Base-by-base conservation (phyloP, 2,113 vertebrate genomes). In the Catharus minimus region DNA sequence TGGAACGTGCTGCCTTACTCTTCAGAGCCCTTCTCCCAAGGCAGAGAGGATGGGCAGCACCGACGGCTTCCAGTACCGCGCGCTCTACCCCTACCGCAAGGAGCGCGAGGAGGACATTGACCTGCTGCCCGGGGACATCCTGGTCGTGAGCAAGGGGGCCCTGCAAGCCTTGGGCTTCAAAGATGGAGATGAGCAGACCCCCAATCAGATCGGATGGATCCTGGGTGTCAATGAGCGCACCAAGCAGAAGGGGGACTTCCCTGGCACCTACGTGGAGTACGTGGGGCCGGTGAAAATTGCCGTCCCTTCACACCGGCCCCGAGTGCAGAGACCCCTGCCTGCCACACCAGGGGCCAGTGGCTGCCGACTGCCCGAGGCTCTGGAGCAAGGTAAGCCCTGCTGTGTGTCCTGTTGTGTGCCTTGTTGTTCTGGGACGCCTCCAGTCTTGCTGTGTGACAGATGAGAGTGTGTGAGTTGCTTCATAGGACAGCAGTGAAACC, bases 51-150 rank as follows among this genome's bases (percentile, higher is more conserved):
- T 98, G 98, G 97, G 96, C 23, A 97, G 97, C 39, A 72, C 97
- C 1, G 98, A 99, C 33, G 98, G 98, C 56, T 99, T 99, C 96
- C 98, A 99, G 92, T 99, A 99, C 95, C 97, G 98, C 0, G 98
- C 98, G 2, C 97, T 99, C 78, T 99, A 99, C 92, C 90, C 95
- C 0, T 99, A 99, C 95, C 95, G 94, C 77, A 99, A 98, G 94
- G 98, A 99, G 93, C 98, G 98, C 9, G 98, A 98, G 3, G 98
- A 99, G 90, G 99, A 99, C 97, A 97, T 99, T 78, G 98, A 99
- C 57, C 97, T 99, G 92, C 93, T 98, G 86, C 98, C 98, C 0
- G 98, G 98, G 9, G 99, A 99, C 92, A 93, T 98, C 67, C 96
- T 99, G 95, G 98, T 98, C 6, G 99, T 99, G 60, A 98, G 98